These are phyloP conservation scores for Apeltes quadracus DNA, from an alignment of 2,113 vertebrate genomes.

Conservation along the genomic window DNA sequence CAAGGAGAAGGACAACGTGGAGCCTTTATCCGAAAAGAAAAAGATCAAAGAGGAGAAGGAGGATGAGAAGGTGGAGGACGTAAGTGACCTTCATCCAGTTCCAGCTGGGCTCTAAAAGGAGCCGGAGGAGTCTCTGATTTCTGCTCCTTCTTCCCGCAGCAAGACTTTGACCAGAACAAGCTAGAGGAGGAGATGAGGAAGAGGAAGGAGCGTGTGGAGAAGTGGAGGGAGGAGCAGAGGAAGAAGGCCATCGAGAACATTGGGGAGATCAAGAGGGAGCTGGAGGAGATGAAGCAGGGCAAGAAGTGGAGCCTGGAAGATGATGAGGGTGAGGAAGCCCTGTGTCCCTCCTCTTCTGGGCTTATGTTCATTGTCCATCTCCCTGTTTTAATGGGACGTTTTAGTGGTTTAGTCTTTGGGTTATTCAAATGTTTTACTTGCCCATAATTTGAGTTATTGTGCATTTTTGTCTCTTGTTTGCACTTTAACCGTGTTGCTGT, in stretches of 20 bases:
- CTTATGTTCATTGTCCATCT: too few species aligned
- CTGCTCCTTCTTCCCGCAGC: slow-evolving; percentile 5
- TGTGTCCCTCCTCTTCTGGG: too few species aligned
- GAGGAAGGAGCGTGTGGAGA: slow-evolving; percentile 97
- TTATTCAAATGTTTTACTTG: too few species aligned
- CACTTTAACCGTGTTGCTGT: too few species aligned
- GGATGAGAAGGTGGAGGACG: slow-evolving; percentile 94
- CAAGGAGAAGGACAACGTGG: slow-evolving; percentile 89
- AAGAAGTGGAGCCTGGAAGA: slow-evolving; percentile 99
- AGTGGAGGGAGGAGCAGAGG: slow-evolving; percentile 97
- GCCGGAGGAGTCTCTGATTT: neutral
- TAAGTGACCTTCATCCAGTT: slow-evolving; percentile 57
- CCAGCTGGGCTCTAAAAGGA: neutral
- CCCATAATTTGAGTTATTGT: too few species aligned
- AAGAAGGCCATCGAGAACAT: slow-evolving; percentile 98
- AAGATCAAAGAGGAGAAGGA: slow-evolving; percentile 97
- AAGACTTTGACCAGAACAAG: slow-evolving; percentile 99
- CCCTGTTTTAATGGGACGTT: too few species aligned
- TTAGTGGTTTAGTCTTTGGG: too few species aligned
- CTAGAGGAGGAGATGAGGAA: slow-evolving; percentile 99
- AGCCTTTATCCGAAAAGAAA: slow-evolving; percentile 90
- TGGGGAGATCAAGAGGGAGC: slow-evolving; percentile 95
- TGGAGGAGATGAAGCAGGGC: slow-evolving; percentile 98
- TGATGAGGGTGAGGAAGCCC: slow-evolving; percentile 87
- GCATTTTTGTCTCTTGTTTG: too few species aligned